A percentile compares a stretch with the other conserved stretches of the same genome.
phyloP scores from a whole-genome alignment of 1,140 invertebrate genomes.

The Ctenoplectra terminalis region DNA sequence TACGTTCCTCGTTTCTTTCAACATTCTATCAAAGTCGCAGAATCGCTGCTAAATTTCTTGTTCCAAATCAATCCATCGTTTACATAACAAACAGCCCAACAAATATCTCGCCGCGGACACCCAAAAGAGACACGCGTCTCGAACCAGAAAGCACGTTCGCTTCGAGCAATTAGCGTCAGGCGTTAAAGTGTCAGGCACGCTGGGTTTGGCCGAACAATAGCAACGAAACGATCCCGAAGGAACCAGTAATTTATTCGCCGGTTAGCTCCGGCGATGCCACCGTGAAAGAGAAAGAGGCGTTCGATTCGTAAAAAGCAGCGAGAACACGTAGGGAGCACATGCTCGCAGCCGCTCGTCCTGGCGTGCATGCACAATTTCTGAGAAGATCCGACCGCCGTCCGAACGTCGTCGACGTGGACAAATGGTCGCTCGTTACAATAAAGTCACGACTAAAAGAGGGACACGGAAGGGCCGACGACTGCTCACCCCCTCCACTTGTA shows the following conservation, averaged over 20 bases:
- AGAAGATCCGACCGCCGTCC: conserved; percentile 46
- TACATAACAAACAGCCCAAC: background rate
- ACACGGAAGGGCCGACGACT: conserved; percentile 35
- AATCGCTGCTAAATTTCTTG: too few species aligned
- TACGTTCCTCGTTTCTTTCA: background rate
- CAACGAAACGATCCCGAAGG: background rate
- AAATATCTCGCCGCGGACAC: background rate
- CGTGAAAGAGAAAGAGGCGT: background rate
- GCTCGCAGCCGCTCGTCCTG: conserved; percentile 39
- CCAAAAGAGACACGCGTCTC: background rate
- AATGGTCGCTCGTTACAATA: conserved; percentile 65
- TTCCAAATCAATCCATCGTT: conserved; percentile 3
- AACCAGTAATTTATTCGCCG: conserved; percentile 7
- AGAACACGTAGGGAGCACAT: conserved; percentile 33
- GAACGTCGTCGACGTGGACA: conserved; percentile 57
- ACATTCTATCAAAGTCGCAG: too few species aligned
- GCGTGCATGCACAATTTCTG: conserved; percentile 46
- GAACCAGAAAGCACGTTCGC: background rate
- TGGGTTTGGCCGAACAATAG: background rate
- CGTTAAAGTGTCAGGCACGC: background rate
- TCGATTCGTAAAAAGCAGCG: conserved; percentile 11
- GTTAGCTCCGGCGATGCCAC: background rate
- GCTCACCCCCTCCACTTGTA: conserved; percentile 24
- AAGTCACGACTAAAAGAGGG: conserved; percentile 56
- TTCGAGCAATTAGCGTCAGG: background rate